Evolutionary conservation across 2,797 vertebrate genomes (phyloP).

Genomic region (Pachyuromys duprasi): DNA sequence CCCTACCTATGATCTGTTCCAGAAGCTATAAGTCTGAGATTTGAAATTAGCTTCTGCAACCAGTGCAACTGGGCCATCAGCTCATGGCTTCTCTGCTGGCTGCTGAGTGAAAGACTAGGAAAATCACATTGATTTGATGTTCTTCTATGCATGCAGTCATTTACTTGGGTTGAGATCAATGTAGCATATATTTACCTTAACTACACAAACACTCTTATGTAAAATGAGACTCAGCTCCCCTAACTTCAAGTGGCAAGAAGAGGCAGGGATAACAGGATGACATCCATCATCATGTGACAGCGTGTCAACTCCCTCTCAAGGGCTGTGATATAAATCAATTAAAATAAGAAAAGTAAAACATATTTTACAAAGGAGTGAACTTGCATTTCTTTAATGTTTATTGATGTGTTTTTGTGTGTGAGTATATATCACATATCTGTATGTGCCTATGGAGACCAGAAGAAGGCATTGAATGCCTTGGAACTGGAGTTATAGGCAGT

Average conservation of each 20-base stretch:
- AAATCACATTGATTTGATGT: background rate
- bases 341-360: conserved; percentile 31
- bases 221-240: background rate
- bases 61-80: background rate
- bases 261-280: background rate
- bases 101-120: background rate
- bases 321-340: background rate
- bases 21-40: background rate
- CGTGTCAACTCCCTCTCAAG: background rate
- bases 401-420: background rate
- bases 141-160: background rate
- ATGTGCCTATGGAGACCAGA: background rate
- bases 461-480: background rate
- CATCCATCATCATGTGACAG: background rate
- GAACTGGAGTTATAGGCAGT: background rate
- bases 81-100: background rate
- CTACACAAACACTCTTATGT: background rate
- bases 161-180: background rate
- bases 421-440: background rate
- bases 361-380: background rate
- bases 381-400: background rate
- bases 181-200: background rate
- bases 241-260: background rate
- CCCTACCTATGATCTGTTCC: background rate
- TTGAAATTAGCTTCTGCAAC: background rate